A percentile compares a stretch with the other conserved stretches of the same genome.
Evolutionary conservation across 2,797 vertebrate species (phyloP).

Genomic region (Periparus ater): DNA sequence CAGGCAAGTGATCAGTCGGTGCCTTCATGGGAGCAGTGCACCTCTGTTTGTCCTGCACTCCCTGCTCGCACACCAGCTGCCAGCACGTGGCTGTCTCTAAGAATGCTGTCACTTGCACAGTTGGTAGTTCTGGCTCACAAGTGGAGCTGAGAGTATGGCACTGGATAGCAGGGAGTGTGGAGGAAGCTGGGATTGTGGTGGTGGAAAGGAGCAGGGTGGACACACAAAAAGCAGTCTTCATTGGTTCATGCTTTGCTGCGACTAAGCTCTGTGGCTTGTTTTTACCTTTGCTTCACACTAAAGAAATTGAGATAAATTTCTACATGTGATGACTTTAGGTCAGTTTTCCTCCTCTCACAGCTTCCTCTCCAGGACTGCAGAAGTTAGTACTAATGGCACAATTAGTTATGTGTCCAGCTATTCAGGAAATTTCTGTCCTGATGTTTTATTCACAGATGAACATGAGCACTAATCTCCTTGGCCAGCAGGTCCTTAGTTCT

Average conservation of each 20-base stretch:
- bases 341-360: background rate
- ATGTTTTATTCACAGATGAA: background rate
- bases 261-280: background rate
- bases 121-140: background rate
- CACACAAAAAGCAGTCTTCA: background rate
- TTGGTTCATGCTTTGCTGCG: background rate
- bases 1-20: background rate
- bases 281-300: background rate
- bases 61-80: rapidly evolving
- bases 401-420: background rate
- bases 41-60: background rate
- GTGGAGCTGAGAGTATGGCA: background rate
- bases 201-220: background rate
- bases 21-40: background rate
- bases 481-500: background rate
- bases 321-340: background rate
- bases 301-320: background rate
- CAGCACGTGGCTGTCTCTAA: background rate
- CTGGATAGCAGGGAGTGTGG: background rate
- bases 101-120: background rate
- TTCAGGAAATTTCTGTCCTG: background rate
- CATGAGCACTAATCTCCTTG: background rate
- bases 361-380: background rate
- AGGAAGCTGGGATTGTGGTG: background rate
- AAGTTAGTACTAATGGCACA: background rate